phyloP scores from a whole-genome alignment of 2,888 invertebrate species.

The Andrena hattorfiana region DNA sequence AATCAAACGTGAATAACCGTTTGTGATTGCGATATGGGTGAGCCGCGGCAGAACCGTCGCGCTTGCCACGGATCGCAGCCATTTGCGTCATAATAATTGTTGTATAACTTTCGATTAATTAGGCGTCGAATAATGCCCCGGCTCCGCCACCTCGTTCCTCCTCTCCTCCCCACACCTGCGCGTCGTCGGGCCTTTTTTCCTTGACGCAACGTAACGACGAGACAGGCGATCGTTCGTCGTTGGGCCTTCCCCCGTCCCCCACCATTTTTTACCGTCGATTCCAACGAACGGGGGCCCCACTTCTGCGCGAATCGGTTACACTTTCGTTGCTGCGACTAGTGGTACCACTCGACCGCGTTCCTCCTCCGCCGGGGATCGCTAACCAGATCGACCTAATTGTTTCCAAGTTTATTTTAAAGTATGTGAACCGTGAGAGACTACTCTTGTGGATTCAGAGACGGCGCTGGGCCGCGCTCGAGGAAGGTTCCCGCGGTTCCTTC shows the following conservation, averaged over 20 bases:
- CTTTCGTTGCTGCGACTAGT: constrained; percentile 82
- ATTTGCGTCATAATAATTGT: constrained; percentile 69
- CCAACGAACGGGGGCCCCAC: constrained; percentile 56
- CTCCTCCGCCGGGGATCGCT: constrained; percentile 52
- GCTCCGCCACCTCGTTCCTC: constrained; percentile 1
- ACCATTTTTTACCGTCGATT: constrained; percentile 30
- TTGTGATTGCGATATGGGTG: constrained; percentile 42
- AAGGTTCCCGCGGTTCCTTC: neutral
- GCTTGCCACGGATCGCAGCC: constrained; percentile 55
- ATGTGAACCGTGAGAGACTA: constrained; percentile 51
- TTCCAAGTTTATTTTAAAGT: constrained; percentile 54
- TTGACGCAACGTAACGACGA: constrained; percentile 43
- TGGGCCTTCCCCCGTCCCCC: constrained; percentile 25
- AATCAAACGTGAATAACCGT: constrained; percentile 28
- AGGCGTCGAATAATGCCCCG: constrained; percentile 49
- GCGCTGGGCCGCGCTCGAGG: neutral
- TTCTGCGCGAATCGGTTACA: constrained; percentile 78
- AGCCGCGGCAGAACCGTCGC: constrained; percentile 55
- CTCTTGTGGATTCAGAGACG: constrained; percentile 1
- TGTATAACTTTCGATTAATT: constrained; percentile 75
- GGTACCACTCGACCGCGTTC: constrained; percentile 76
- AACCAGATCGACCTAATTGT: constrained; percentile 62
- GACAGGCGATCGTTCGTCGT: constrained; percentile 18
- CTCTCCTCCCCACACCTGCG: neutral
- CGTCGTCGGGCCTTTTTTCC: constrained; percentile 28